Percentiles rank a stretch among this genome's conserved stretches.
These are phyloP conservation scores for Strix aluco DNA, from an alignment of 2,113 vertebrate species.

Conservation along the genomic window DNA sequence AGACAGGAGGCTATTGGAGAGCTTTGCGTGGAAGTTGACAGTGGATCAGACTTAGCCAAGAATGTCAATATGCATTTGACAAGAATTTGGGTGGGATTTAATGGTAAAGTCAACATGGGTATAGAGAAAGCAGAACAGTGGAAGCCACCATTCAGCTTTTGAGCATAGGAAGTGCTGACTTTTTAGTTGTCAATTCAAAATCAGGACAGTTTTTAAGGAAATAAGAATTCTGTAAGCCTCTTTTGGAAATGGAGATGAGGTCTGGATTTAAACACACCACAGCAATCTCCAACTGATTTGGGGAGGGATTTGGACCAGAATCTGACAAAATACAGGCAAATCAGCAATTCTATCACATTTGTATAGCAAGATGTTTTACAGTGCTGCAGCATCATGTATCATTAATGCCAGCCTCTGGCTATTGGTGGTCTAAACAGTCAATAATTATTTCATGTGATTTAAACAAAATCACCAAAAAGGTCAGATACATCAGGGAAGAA, in stretches of 20 bases:
- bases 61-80: background rate
- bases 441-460: background rate
- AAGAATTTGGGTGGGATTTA: background rate
- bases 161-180: fast-evolving
- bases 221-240: background rate
- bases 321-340: background rate
- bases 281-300: background rate
- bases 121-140: background rate
- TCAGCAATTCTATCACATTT: background rate
- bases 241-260: background rate
- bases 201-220: background rate
- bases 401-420: background rate
- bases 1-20: background rate
- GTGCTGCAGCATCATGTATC: background rate
- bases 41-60: background rate
- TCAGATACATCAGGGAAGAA: background rate
- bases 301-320: background rate
- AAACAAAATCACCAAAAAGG: background rate
- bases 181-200: background rate
- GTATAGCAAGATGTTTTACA: background rate
- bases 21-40: background rate
- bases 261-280: background rate
- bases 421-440: background rate
- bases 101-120: background rate
- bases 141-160: background rate